These are phyloP conservation scores for Allolobophora icterica DNA, from an alignment of 2,888 invertebrate species.

Conservation along the genomic window DNA sequence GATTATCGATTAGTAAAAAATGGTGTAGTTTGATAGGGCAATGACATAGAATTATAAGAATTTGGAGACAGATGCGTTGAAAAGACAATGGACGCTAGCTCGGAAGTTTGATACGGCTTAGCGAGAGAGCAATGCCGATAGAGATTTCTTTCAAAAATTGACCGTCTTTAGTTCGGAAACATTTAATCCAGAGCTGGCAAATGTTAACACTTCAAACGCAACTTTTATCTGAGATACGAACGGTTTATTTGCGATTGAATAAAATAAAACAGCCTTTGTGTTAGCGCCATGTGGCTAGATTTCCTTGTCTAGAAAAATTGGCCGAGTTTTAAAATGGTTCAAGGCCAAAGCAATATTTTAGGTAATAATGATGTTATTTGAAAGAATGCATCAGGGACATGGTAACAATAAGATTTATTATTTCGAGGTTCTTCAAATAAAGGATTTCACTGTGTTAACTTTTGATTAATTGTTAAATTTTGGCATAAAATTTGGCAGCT, in stretches of 20 bases:
- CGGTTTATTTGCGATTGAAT: background rate
- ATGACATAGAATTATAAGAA: background rate
- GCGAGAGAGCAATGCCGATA: background rate
- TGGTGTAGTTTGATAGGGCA: background rate
- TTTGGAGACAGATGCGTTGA: background rate
- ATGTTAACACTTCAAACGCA: background rate
- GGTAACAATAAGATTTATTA: background rate
- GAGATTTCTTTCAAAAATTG: background rate
- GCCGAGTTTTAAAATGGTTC: background rate
- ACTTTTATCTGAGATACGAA: background rate
- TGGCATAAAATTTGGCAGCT: background rate
- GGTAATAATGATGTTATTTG: background rate
- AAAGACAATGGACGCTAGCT: background rate
- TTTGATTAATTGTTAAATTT: background rate
- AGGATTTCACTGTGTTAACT: background rate
- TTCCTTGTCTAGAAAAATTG: background rate
- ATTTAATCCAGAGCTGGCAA: background rate
- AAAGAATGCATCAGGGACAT: background rate
- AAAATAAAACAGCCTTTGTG: background rate
- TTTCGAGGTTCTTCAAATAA: background rate
- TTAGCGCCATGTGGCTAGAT: background rate
- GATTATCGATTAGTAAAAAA: background rate
- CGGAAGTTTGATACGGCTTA: background rate
- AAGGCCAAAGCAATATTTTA: background rate
- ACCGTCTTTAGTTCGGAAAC: background rate